Evolutionary conservation across 1,140 invertebrate species (phyloP), one percentile per base, ranked within the genome.

Genomic region (Hypothenemus hampei): DNA sequence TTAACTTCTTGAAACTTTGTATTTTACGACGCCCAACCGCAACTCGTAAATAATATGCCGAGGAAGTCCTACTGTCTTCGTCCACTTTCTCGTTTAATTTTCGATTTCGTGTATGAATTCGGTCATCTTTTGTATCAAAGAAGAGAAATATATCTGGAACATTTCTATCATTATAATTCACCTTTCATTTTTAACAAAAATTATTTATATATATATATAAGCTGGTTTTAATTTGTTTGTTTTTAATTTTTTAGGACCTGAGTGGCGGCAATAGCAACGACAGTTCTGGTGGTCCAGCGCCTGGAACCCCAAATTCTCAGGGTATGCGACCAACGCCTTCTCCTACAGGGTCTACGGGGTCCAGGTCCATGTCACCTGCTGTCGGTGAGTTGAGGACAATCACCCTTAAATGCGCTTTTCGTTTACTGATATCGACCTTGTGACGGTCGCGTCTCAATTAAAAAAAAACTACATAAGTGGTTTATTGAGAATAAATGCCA

Each of bases 311-410:
- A 58, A 85, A 84, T 75, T 82, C 81, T 54, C 81, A 84, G 77
- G 82, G 81, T 71, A 84, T 92, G 81, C 85, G 92, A 74, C 91
- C 91, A 87, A 91, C 88, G 67, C 91, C 91, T 65, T 94, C 91
- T 67, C 91, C 92, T 63, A 93, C 90, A 68, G 90, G 91, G 69
- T 93, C 89, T 65, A 86, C 86, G 66, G 90, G 91, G 71, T 94
- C 91, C 65, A 83, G 91, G 75, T 95, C 91, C 72, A 93, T 94
- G 87, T 95, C 92, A 73, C 92, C 92, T 69, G 91, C 91, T 76
- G 89, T 94, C 71, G 90, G 91, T 93, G 72, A 82, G 87, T 16
- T 35, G 13, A 11, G 1, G 26, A 3, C n/a, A 2, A 11, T 31
- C 10, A 31, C 13, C 13, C 8, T 11, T 31, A 31, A 31, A 31